Percentiles rank a stretch among this genome's conserved stretches.
These are phyloP conservation scores for Planiliza haematocheilus DNA, from an alignment of 2,113 vertebrate species.

Conservation along the genomic window DNA sequence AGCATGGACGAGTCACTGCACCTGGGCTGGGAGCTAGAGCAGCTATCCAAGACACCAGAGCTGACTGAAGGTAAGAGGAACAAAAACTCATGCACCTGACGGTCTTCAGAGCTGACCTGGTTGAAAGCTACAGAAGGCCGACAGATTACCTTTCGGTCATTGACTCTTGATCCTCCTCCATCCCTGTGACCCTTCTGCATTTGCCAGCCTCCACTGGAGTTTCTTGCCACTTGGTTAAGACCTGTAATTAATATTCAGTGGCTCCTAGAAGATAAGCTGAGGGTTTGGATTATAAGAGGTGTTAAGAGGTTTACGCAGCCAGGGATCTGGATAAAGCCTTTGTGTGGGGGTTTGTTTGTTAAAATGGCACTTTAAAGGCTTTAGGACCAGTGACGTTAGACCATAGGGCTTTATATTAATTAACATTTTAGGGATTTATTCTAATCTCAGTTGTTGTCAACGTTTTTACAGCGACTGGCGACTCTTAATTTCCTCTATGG, in stretches of 20 bases:
- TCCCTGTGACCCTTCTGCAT: constrained; percentile 2
- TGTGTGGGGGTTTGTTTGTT: constrained; percentile 53
- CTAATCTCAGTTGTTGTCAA: neutral
- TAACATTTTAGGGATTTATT: neutral
- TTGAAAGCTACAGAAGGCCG: neutral
- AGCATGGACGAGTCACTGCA: constrained; percentile 99
- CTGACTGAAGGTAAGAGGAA: constrained; percentile 88
- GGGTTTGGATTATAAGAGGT: constrained; percentile 61
- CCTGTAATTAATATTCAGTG: constrained; percentile 76
- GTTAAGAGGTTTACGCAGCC: constrained; percentile 75
- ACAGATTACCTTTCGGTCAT: constrained; percentile 11
- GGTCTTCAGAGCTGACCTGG: constrained; percentile 5
- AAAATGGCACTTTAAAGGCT: constrained; percentile 52
- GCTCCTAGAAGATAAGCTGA: constrained; percentile 70
- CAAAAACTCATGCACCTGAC: neutral
- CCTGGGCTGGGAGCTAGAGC: constrained; percentile 98
- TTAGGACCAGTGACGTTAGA: constrained; percentile 26
- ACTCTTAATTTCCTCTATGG: neutral
- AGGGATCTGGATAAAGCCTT: constrained; percentile 70
- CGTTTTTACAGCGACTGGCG: neutral
- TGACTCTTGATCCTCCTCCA: constrained; percentile 24
- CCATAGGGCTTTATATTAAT: neutral
- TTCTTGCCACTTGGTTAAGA: constrained; percentile 71
- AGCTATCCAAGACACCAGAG: constrained; percentile 95
- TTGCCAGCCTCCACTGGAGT: constrained; percentile 49